Conservation (phyloP, 1,140 invertebrate species). For the Drosophila kanapiae region DNA sequence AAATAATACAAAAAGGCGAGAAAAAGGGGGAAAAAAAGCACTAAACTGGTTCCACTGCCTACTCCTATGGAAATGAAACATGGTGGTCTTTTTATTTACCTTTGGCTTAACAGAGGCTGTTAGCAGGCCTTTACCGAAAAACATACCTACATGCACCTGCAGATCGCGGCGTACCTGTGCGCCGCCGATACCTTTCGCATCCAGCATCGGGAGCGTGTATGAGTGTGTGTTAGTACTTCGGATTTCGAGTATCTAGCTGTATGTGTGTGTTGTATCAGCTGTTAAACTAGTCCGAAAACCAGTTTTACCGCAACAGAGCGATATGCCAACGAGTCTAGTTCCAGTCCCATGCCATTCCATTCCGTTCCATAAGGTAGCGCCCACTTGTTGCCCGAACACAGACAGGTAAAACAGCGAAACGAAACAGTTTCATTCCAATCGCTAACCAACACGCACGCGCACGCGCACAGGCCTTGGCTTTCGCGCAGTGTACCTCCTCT, state of each 20-base stretch:
- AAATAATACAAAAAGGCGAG: conserved; percentile 11
- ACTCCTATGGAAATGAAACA: conserved; percentile 70
- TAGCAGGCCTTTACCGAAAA: conserved; percentile 47
- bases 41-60: conserved; percentile 59
- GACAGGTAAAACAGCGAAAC: conserved; percentile 22
- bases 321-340: conserved; percentile 40
- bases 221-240: conserved; percentile 5
- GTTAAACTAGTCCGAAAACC: conserved; percentile 57
- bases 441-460: neutral
- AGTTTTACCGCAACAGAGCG: conserved; percentile 54
- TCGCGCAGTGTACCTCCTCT: conserved; percentile 20
- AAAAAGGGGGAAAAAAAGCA: conserved; percentile 43
- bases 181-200: conserved; percentile 36
- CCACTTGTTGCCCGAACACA: conserved; percentile 46
- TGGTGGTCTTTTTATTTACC: conserved; percentile 69
- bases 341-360: conserved; percentile 29
- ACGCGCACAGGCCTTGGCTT: neutral
- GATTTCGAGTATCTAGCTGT: conserved; percentile 14
- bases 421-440: conserved; percentile 46
- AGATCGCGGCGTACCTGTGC: conserved; percentile 58
- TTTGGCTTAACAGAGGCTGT: conserved; percentile 71
- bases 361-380: conserved; percentile 35
- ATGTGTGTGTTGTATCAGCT: conserved; percentile 53
- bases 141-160: conserved; percentile 65
- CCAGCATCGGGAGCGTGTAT: neutral